A percentile compares a stretch with the other conserved stretches of the same genome.
These are phyloP conservation scores for Hypotaenidia philippensis DNA, from an alignment of 2,797 vertebrate species.

Conservation along the genomic window DNA sequence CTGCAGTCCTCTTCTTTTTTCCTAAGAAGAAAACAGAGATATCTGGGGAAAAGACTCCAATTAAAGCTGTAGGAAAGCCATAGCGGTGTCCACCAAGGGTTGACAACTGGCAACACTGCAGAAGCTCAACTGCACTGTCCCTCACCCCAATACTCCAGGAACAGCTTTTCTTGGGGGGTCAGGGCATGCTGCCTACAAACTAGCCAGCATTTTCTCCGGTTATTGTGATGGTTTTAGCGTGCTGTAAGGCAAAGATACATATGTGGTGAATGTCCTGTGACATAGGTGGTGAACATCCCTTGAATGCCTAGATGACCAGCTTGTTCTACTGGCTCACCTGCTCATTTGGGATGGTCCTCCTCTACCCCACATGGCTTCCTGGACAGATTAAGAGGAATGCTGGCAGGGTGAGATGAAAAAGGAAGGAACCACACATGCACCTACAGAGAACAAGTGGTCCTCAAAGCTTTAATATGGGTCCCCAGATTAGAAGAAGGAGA, in stretches of 20 bases:
- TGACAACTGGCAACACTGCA: background rate
- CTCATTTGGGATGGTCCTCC: background rate
- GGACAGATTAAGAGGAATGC: background rate
- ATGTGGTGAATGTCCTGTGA: background rate
- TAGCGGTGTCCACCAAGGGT: background rate
- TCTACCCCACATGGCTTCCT: fast-evolving
- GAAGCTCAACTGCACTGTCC: background rate
- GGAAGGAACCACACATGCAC: background rate
- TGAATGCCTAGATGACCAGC: background rate
- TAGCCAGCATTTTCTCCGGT: background rate
- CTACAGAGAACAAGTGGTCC: background rate
- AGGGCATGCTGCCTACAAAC: background rate
- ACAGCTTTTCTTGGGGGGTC: background rate
- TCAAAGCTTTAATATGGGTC: background rate
- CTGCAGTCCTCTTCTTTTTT: background rate
- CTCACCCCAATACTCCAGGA: background rate
- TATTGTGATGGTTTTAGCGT: background rate
- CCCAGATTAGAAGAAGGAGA: background rate
- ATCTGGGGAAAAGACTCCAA: background rate
- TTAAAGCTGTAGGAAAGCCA: background rate
- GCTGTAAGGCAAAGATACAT: background rate
- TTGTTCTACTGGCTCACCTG: background rate
- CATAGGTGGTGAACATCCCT: background rate
- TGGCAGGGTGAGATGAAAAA: background rate
- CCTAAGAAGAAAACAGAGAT: background rate